Percentiles rank a stretch among this genome's conserved stretches.
phyloP scores from a whole-genome alignment of 2,113 vertebrate genomes.

The Callipepla squamata region DNA sequence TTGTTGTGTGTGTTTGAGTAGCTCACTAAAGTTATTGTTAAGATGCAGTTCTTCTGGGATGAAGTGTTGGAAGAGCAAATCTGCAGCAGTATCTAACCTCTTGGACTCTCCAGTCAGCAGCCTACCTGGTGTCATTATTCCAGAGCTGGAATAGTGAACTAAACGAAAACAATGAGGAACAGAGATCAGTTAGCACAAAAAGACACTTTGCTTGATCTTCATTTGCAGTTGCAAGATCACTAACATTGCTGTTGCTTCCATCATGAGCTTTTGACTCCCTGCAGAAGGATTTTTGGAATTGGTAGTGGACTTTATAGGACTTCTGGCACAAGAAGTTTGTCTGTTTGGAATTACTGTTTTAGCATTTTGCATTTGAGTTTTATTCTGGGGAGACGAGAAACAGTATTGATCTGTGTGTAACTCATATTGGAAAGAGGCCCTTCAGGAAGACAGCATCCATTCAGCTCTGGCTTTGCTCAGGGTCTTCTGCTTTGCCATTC shows the following conservation, averaged over 20 bases:
- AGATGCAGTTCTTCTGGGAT: background rate
- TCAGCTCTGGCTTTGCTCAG: background rate
- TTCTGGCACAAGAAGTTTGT: background rate
- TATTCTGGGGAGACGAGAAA: background rate
- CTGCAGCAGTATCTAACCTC: background rate
- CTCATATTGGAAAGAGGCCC: background rate
- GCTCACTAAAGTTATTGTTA: background rate
- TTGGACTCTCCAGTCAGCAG: background rate
- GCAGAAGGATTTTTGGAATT: background rate
- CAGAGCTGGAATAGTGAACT: background rate
- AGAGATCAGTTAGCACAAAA: background rate
- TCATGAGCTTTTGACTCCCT: background rate
- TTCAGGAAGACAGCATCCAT: background rate
- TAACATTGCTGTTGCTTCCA: background rate
- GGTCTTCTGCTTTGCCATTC: background rate
- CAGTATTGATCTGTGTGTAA: background rate
- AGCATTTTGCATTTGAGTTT: background rate
- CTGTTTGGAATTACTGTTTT: background rate
- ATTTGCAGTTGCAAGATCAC: background rate
- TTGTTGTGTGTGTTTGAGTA: background rate
- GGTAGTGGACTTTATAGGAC: background rate
- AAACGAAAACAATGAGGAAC: background rate
- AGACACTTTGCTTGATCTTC: background rate
- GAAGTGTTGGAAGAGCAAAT: background rate
- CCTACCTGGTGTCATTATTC: background rate